Evolutionary conservation across 2,113 vertebrate genomes (phyloP).

Genomic region (Pelodiscus sinensis): DNA sequence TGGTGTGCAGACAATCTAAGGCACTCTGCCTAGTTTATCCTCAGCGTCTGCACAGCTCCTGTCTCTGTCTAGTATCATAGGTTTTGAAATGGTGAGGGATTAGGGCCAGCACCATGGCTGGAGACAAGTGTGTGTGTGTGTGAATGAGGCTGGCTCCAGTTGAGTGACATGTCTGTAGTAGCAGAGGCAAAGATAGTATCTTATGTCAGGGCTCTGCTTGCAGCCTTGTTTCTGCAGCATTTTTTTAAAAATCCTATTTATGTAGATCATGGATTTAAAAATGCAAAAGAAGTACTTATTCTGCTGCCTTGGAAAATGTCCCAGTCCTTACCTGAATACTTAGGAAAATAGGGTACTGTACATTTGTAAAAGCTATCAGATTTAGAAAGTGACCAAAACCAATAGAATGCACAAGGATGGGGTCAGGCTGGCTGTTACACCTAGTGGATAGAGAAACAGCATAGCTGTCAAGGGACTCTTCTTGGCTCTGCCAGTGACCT

Average conservation of each 20-base stretch:
- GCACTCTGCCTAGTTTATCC: background rate
- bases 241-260: background rate
- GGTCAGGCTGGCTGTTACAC: background rate
- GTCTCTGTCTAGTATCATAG: background rate
- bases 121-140: fast-evolving
- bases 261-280: background rate
- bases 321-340: background rate
- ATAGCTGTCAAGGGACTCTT: background rate
- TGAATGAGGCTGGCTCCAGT: background rate
- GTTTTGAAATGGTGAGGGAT: background rate
- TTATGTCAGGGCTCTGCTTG: background rate
- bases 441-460: background rate
- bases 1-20: background rate
- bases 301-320: fast-evolving
- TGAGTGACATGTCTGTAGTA: background rate
- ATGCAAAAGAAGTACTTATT: background rate
- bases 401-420: background rate
- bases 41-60: background rate
- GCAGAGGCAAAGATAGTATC: background rate
- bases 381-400: background rate
- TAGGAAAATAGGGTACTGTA: too few species aligned
- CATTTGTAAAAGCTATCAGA: background rate
- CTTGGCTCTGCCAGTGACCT: fast-evolving
- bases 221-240: background rate
- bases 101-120: fast-evolving